These are phyloP conservation scores for Bathynomus jamesi DNA, from an alignment of 1,140 invertebrate genomes.

Conservation along the genomic window DNA sequence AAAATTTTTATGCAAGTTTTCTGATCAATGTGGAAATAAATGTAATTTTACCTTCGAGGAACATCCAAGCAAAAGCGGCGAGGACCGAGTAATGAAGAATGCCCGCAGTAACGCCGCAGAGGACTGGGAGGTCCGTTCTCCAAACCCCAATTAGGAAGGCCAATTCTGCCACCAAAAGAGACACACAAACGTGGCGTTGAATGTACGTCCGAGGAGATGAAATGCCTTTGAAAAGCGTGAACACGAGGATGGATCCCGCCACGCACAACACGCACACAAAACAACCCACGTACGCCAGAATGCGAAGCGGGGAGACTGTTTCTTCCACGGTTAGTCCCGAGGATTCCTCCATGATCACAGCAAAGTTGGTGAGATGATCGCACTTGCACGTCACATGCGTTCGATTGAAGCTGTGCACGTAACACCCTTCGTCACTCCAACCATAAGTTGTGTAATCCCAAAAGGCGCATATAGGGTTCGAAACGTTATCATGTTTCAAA, in stretches of 20 bases:
- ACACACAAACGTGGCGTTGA: constrained; percentile 88
- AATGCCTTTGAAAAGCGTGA: constrained; percentile 68
- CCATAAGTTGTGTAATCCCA: constrained; percentile 82
- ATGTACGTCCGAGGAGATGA: constrained; percentile 81
- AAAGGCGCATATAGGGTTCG: constrained; percentile 84
- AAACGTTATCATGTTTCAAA: constrained; percentile 61
- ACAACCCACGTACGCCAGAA: constrained; percentile 77
- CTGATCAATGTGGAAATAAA: too few relatives aligned
- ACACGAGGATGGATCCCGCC: constrained; percentile 70
- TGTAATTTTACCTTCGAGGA: constrained; percentile 91
- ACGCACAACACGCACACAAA: constrained; percentile 75
- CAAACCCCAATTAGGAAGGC: constrained; percentile 85
- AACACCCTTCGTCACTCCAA: constrained; percentile 88
- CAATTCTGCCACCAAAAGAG: constrained; percentile 82
- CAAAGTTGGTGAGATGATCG: constrained; percentile 93
- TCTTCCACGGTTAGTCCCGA: constrained; percentile 47
- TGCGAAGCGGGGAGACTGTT: constrained; percentile 56
- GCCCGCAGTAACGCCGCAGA: constrained; percentile 84
- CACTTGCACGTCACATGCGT: constrained; percentile 89
- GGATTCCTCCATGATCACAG: constrained; percentile 81
- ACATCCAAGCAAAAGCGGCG: constrained; percentile 94
- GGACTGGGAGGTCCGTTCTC: constrained; percentile 69
- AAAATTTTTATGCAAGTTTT: too few relatives aligned
- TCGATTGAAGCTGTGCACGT: constrained; percentile 65
- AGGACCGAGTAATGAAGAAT: constrained; percentile 91